Base-by-base conservation (phyloP, 2,888 invertebrate species). In the Eupithecia exiguata region DNA sequence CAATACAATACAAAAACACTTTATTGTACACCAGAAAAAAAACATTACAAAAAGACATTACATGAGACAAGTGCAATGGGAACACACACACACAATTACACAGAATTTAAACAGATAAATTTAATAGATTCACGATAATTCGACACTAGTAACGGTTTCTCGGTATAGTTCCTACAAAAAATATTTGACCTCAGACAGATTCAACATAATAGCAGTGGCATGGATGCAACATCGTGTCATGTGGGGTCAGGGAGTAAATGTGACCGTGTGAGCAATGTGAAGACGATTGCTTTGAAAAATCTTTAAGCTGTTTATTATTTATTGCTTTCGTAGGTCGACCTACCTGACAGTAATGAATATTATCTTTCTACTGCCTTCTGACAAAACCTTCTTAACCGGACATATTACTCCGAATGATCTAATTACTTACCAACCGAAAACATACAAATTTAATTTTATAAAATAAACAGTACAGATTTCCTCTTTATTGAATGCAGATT, bases 231-330 rank as follows among this genome's bases (percentile, higher is more conserved):
- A 84, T n/a, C n/a, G n/a, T n/a, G 81, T 82, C 82, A 85, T 81
- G 82, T 81, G 81, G 83, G 85, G 86, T 85, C 87, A 83, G 79
- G 71, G 80, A 80, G 77, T 81, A 78, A 71, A 72, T 69, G 49
- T 67, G 71, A 69, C 71, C 70, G 73, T 74, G 74, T 62, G 74
- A 76, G 40, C 69, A 49, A 38, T 61, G 68, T 63, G 58, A 40
- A 49, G 53, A 21, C 30, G 30, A 49, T 62, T 62, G 25, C n/a
- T 38, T 40, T 18, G n/a, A 70, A 30, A 10, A 65, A 30, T 62
- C 16, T 53, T 53, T 53, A 10, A 21, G 53, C 21, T 58, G 58
- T 53, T 43, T 38, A 30, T 30, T 30, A 30, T 30, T 14, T 12
- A 49, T 21, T n/a, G n/a, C 9, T 53, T 49, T 49, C n/a, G n/a